Conservation (phyloP, 2,113 vertebrate species). For the Manacus vitellinus region DNA sequence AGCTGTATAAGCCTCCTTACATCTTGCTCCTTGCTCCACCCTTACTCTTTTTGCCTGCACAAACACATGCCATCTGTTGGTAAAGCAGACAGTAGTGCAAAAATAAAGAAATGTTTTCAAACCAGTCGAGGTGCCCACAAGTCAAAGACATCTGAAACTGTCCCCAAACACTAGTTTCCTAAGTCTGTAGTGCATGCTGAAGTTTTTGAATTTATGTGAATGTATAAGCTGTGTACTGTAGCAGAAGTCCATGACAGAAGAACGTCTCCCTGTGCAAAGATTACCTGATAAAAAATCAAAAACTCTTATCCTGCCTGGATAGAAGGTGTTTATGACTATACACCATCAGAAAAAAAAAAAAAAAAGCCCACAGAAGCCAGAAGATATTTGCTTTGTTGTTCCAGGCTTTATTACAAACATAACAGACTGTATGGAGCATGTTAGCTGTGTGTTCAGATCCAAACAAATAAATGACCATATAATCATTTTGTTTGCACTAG, state of each 20-base stretch:
- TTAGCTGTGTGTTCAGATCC: background rate
- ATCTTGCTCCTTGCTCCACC: background rate
- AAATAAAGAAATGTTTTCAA: background rate
- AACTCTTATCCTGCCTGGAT: background rate
- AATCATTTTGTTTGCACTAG: background rate
- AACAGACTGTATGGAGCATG: background rate
- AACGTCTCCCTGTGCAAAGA: background rate
- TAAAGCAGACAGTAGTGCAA: background rate
- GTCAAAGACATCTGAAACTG: background rate
- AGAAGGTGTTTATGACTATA: background rate
- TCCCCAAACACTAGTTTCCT: background rate
- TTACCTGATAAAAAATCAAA: background rate
- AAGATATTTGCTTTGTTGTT: background rate
- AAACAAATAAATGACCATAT: background rate
- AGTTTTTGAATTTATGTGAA: background rate
- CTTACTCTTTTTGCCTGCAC: background rate
- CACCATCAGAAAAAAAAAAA: background rate
- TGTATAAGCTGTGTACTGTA: background rate
- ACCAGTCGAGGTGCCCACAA: fast-evolving
- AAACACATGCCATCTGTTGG: background rate
- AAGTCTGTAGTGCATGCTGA: background rate
- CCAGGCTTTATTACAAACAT: background rate
- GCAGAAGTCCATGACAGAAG: background rate
- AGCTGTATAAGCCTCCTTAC: too few relatives aligned
- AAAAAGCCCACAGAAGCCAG: background rate